These are phyloP conservation scores for Noctua pronuba DNA, from an alignment of 2,888 invertebrate species.

Conservation along the genomic window DNA sequence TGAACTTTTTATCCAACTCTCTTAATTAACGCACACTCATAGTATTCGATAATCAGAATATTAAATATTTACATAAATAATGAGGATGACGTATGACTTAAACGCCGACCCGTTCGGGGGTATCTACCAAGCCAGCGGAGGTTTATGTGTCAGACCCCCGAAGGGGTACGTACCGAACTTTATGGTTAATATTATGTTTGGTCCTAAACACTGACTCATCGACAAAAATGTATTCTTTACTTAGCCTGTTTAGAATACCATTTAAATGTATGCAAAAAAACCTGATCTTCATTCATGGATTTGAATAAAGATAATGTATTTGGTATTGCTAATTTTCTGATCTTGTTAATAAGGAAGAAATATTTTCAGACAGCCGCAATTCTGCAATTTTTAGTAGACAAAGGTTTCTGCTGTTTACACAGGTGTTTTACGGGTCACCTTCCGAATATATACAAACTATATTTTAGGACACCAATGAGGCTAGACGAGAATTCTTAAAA, in stretches of 20 bases:
- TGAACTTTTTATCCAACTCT: too few species aligned
- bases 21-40: too few species aligned
- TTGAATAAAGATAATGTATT: constrained; percentile 25
- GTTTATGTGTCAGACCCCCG: too few species aligned
- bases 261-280: constrained; percentile 16
- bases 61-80: too few species aligned
- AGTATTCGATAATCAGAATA: too few species aligned
- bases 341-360: background rate
- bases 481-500: background rate
- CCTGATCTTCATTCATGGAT: constrained; percentile 34
- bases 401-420: background rate
- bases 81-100: too few species aligned
- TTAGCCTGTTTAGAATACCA: background rate
- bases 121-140: too few species aligned
- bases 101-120: too few species aligned
- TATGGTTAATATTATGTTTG: constrained; percentile 23
- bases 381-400: background rate
- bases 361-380: constrained; percentile 2
- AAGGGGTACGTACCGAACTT: too few species aligned
- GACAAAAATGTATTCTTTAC: constrained; percentile 18
- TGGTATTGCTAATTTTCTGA: constrained; percentile 22
- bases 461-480: background rate
- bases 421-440: constrained; percentile 46
- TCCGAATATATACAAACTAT: background rate
- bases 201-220: constrained; percentile 43